Evolutionary conservation across 2,113 vertebrate species (phyloP).

Genomic region (Gila orcuttii): DNA sequence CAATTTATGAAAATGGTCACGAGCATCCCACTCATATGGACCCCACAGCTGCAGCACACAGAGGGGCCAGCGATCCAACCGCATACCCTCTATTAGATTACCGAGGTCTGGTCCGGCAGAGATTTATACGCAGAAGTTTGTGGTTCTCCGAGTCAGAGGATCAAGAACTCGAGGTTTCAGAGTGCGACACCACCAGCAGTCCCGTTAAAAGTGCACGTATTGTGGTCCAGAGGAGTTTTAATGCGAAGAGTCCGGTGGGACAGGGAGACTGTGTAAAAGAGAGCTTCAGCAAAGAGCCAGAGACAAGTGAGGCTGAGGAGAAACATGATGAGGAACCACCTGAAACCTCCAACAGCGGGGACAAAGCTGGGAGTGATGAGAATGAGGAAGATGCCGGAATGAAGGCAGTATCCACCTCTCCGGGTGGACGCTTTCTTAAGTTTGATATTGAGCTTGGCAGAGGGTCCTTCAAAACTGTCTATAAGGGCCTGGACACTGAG

Average conservation of each 20-base stretch:
- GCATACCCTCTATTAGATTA: constrained; percentile 68
- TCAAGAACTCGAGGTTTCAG: constrained; percentile 77
- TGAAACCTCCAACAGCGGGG: constrained; percentile 57
- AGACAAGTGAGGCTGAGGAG: constrained; percentile 62
- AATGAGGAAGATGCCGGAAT: constrained; percentile 94
- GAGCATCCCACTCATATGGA: constrained; percentile 70
- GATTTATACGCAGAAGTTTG: constrained; percentile 88
- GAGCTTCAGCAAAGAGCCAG: constrained; percentile 61
- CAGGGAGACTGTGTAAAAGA: constrained; percentile 60
- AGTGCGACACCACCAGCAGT: constrained; percentile 67
- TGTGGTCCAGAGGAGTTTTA: constrained; percentile 63
- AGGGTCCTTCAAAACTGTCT: constrained; percentile 98
- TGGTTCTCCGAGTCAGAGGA: constrained; percentile 92
- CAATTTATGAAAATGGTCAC: constrained; percentile 72
- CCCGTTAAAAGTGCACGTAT: constrained; percentile 3
- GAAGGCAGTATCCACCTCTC: constrained; percentile 95
- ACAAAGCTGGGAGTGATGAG: constrained; percentile 81
- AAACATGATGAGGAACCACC: constrained; percentile 64
- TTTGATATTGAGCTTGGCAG: constrained; percentile 97
- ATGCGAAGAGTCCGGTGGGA: constrained; percentile 64
- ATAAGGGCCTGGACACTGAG: constrained; percentile 96
- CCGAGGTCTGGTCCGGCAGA: constrained; percentile 80
- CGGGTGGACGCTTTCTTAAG: constrained; percentile 95
- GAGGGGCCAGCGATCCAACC: constrained; percentile 74
- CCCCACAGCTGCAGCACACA: constrained; percentile 66